phyloP scores from a whole-genome alignment of 1,140 invertebrate species.

The Drosophila kanapiae region DNA sequence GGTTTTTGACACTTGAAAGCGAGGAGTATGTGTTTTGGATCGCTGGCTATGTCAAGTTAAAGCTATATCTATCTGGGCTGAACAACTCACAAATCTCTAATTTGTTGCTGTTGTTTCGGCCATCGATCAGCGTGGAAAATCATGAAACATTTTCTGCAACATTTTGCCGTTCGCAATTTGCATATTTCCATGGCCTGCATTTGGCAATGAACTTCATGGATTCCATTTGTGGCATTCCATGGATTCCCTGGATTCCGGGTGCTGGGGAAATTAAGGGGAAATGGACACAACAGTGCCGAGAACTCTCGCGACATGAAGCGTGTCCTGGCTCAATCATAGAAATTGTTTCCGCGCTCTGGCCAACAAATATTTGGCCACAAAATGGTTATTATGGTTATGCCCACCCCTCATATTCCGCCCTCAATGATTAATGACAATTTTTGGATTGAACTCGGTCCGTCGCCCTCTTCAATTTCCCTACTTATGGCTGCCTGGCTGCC shows the following conservation, averaged over 20 bases:
- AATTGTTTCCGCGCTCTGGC: constrained; percentile 39
- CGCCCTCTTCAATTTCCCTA: constrained; percentile 36
- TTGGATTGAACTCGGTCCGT: constrained; percentile 52
- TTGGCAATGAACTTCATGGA: constrained; percentile 60
- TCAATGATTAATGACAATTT: constrained; percentile 82
- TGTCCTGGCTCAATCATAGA: constrained; percentile 49
- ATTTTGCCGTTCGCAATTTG: no score
- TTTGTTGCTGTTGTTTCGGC: constrained; percentile 4
- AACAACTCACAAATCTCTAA: constrained; percentile 14
- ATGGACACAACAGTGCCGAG: neutral
- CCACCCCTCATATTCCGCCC: neutral
- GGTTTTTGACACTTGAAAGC: no score
- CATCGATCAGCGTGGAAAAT: constrained; percentile 27
- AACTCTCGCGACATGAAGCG: constrained; percentile 8
- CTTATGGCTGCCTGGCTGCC: constrained; percentile 24
- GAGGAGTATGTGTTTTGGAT: no score
- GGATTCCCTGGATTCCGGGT: constrained; percentile 14
- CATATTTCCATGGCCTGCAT: constrained; percentile 28
- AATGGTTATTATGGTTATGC: constrained; percentile 76
- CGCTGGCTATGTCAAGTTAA: no score
- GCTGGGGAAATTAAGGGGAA: neutral
- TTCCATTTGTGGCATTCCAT: constrained; percentile 13
- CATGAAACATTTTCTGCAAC: constrained; percentile 10
- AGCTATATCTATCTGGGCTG: no score
- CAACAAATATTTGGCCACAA: constrained; percentile 77